phyloP scores from a whole-genome alignment of 2,888 invertebrate genomes.

The Notodromas monacha region DNA sequence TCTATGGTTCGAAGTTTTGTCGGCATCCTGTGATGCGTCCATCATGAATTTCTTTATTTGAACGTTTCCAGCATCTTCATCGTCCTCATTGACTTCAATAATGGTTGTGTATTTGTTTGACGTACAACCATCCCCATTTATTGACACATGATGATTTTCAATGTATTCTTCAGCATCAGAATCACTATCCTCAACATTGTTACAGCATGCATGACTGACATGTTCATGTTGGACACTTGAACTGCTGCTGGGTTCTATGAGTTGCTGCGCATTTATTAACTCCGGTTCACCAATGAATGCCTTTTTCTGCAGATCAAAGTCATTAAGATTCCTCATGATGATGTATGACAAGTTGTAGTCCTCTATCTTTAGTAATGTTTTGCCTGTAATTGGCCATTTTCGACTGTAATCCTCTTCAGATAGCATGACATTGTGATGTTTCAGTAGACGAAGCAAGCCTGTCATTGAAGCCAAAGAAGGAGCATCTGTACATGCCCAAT shows the following conservation, averaged over 20 bases:
- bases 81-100: not conserved
- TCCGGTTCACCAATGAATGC: not conserved
- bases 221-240: conserved; percentile 1
- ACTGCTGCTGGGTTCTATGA: not conserved
- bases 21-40: not conserved
- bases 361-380: conserved; percentile 1
- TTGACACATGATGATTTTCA: not conserved
- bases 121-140: not conserved
- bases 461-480: not conserved
- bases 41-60: not conserved
- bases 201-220: not conserved
- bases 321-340: not conserved
- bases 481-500: not conserved
- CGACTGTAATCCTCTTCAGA: not conserved
- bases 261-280: not conserved
- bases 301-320: not conserved
- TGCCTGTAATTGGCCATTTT: conserved; percentile 1
- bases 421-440: conserved; percentile 1
- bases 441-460: conserved; percentile 1
- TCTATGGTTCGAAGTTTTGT: not conserved
- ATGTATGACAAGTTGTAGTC: not conserved
- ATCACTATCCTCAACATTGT: conserved; percentile 1
- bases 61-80: not conserved
- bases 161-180: not conserved
- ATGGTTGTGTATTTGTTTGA: not conserved